phyloP scores from a whole-genome alignment of 2,113 vertebrate genomes.

The Upupa epops region DNA sequence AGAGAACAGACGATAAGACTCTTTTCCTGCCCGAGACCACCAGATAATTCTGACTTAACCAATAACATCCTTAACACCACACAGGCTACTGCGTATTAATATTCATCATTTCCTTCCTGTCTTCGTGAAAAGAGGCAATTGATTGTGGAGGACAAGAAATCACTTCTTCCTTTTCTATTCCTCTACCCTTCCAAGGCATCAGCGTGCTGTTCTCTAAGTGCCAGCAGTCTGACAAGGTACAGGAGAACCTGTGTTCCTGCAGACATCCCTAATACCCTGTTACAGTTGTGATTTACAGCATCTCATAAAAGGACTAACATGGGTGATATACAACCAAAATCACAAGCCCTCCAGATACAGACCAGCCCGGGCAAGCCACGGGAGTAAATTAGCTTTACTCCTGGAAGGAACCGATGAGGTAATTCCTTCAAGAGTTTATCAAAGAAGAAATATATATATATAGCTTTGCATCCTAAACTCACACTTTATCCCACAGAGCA shows the following conservation, averaged over 20 bases:
- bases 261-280: background rate
- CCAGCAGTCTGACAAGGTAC: background rate
- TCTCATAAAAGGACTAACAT: conserved; percentile 36
- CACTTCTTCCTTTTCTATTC: background rate
- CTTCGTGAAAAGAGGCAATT: background rate
- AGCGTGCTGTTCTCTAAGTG: background rate
- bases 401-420: conserved; percentile 48
- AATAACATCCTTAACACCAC: background rate
- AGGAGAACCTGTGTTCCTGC: background rate
- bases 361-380: background rate
- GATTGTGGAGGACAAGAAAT: background rate
- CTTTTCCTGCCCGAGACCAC: background rate
- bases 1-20: background rate
- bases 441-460: background rate
- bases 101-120: background rate
- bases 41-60: background rate
- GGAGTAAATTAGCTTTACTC: conserved; percentile 8
- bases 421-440: conserved; percentile 16
- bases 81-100: background rate
- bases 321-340: background rate
- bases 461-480: conserved; percentile 40
- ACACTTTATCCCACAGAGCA: conserved; percentile 43
- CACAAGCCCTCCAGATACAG: background rate
- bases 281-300: background rate
- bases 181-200: background rate